Conservation (phyloP, 2,888 invertebrate species). For the Nysson spinosus region DNA sequence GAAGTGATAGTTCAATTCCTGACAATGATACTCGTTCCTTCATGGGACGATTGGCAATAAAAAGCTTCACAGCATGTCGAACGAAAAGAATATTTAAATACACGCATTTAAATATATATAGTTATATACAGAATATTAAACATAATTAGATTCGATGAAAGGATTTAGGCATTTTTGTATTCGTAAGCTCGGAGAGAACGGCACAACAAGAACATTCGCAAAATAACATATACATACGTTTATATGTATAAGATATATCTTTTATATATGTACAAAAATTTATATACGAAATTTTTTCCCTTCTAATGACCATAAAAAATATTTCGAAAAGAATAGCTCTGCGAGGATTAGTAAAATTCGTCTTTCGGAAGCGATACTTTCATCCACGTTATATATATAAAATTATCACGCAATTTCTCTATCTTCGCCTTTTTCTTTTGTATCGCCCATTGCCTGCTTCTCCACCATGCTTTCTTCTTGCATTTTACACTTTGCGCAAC, state of each 20-base stretch:
- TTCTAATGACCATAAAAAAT: slow-evolving; percentile 55
- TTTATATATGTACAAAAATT: slow-evolving; percentile 54
- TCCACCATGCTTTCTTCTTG: no score
- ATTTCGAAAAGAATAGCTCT: slow-evolving; percentile 42
- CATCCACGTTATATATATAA: slow-evolving; percentile 31
- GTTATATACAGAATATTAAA: slow-evolving; percentile 7
- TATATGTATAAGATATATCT: slow-evolving; percentile 28
- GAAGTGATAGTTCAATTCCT: no score
- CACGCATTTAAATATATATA: slow-evolving; percentile 8
- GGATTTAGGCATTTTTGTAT: slow-evolving; percentile 42
- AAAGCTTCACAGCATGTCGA: not conserved
- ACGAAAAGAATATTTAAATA: not conserved
- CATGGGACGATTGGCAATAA: no score
- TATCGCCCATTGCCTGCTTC: slow-evolving; percentile 2
- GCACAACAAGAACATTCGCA: slow-evolving; percentile 46
- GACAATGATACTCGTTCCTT: no score
- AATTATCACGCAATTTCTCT: slow-evolving; percentile 24
- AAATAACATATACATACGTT: slow-evolving; percentile 40
- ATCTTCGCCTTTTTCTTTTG: not conserved
- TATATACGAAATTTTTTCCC: slow-evolving; percentile 47
- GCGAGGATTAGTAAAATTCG: slow-evolving; percentile 35
- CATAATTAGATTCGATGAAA: no score
- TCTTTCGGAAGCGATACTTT: slow-evolving; percentile 36
- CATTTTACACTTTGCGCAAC: slow-evolving; percentile 10
- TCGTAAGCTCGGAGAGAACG: slow-evolving; percentile 47